Evolutionary conservation across 2,888 invertebrate species (phyloP).

Genomic region (Apocheima hispidaria): DNA sequence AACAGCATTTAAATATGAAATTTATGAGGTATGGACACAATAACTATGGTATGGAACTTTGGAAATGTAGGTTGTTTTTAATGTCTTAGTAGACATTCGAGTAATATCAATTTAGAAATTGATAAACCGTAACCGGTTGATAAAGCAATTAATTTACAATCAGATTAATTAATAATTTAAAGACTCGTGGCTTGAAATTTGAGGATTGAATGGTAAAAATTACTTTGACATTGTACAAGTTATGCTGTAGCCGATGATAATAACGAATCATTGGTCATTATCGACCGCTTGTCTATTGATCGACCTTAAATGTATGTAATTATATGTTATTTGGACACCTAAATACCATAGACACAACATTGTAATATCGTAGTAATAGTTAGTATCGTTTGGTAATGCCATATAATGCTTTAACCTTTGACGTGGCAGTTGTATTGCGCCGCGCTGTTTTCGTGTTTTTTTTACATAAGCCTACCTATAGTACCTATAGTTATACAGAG

Average conservation of each 20-base stretch:
- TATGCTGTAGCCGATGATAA: background rate
- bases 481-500: too few species aligned
- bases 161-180: background rate
- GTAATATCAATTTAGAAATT: background rate
- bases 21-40: too few species aligned
- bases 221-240: background rate
- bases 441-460: too few species aligned
- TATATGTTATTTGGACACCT: too few species aligned
- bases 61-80: background rate
- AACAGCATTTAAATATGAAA: too few species aligned
- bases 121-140: background rate
- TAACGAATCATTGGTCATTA: background rate
- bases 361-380: too few species aligned
- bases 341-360: too few species aligned
- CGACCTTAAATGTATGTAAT: too few species aligned
- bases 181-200: background rate
- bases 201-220: background rate
- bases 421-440: too few species aligned
- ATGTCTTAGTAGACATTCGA: background rate
- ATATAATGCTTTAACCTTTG: background rate
- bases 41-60: constrained; percentile 1
- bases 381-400: too few species aligned
- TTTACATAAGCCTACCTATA: too few species aligned
- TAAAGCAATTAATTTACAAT: background rate
- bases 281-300: background rate